Percentiles rank a stretch among this genome's conserved stretches.
Conservation (phyloP, 1,140 invertebrate genomes). For the Monochamus saltuarius region DNA sequence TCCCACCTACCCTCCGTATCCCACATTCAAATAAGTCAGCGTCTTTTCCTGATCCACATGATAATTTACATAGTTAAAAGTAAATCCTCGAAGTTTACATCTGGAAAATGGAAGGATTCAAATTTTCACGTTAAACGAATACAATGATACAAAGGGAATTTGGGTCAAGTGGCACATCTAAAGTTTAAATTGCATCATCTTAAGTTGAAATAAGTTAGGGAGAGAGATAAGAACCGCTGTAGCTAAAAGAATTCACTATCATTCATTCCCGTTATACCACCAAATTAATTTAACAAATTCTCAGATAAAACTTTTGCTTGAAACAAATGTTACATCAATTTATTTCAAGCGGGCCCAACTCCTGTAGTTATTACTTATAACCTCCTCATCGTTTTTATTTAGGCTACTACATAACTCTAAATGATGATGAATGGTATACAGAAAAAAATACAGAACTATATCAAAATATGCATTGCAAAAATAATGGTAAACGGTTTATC, state of each 20-base stretch:
- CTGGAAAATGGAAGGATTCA: slow-evolving; percentile 25
- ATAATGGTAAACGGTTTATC: too few relatives aligned
- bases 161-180: slow-evolving; percentile 36
- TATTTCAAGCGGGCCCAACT: slow-evolving; percentile 9
- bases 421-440: too few relatives aligned
- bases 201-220: slow-evolving; percentile 30
- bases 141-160: slow-evolving; percentile 36
- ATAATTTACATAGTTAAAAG: slow-evolving; percentile 10
- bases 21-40: too few relatives aligned
- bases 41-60: slow-evolving; percentile 4
- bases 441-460: too few relatives aligned
- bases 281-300: slow-evolving; percentile 39
- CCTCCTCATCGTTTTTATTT: too few relatives aligned
- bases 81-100: not conserved
- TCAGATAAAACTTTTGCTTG: slow-evolving; percentile 31
- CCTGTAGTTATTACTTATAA: not conserved
- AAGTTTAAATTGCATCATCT: slow-evolving; percentile 38
- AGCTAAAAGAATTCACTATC: slow-evolving; percentile 34
- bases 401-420: too few relatives aligned
- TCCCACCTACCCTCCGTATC: too few relatives aligned
- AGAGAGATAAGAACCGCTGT: slow-evolving; percentile 31
- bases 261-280: slow-evolving; percentile 33
- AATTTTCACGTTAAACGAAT: slow-evolving; percentile 28
- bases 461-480: too few relatives aligned
- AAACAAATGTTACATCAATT: slow-evolving; percentile 31